Base-by-base conservation (phyloP, 2,797 vertebrate genomes). In the Chaetophractus vellerosus region DNA sequence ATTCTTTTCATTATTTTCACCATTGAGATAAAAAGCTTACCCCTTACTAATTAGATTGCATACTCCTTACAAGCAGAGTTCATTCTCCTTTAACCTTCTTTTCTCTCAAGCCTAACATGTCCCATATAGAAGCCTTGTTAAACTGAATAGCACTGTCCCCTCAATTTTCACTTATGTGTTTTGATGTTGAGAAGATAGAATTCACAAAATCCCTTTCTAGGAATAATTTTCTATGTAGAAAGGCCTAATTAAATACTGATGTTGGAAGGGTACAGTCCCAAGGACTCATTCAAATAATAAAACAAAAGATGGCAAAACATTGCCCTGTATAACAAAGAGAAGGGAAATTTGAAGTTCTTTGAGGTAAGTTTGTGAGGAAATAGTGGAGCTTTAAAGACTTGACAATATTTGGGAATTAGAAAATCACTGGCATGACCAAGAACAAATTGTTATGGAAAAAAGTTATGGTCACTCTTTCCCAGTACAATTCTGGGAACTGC, bases 151-250 rank as follows among this genome's bases (percentile, higher is more conserved):
- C 18, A 79, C 18, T 79, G 23, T 84, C 55, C 52, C 55, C 28
- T 94, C 31, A 45, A n/a, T 79, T 86, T 90, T 85, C 61, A 50
- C 21, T 89, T 61, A 45, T 76, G 24, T 90, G 33, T 63, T 71
- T 15, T 63, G 21, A 63, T 36, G 63, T 4, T 78, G 52, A 90
- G 45, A 72, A 81, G 24, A 45, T 36, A 55, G 33, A 79, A 85
- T 78, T 84, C 31, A 85, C 14, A 28, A 10, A 71, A 52, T 55
- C 72, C 15, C 16, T 90, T 57, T 55, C 33, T 85, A 21, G 55
- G 31, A 33, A 79, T 72, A 72, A 90, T 63, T 52, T 71, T 0
- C 18, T 21, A 28, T 26, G 15, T 16, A 4, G 45, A 63, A 90
- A 94, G 2, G 23, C n/a, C 9, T 72, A 45, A 71, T 55, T 69